phyloP scores from a whole-genome alignment of 1,140 invertebrate genomes.

The Paralvinella palmiformis region DNA sequence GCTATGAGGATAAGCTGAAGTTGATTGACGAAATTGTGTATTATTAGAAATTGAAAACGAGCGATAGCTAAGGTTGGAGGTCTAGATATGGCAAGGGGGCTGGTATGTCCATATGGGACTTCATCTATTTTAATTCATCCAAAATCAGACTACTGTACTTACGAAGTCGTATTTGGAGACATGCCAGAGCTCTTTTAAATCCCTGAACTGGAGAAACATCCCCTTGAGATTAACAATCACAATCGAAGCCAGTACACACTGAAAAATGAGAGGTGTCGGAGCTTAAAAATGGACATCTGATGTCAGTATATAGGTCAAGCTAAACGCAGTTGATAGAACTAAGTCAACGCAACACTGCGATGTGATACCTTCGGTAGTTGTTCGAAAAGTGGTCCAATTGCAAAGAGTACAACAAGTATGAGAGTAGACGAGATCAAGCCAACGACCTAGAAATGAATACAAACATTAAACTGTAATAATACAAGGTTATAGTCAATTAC shows the following conservation, averaged over 20 bases:
- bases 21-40: too few relatives aligned
- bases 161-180: conserved; percentile 75
- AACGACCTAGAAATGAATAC: conserved; percentile 52
- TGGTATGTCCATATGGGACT: too few relatives aligned
- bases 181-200: conserved; percentile 67
- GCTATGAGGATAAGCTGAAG: too few relatives aligned
- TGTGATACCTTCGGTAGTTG: conserved; percentile 50
- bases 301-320: not conserved
- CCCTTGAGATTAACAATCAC: conserved; percentile 86
- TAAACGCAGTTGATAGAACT: conserved; percentile 27
- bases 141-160: conserved; percentile 31
- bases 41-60: too few relatives aligned
- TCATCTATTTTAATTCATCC: too few relatives aligned
- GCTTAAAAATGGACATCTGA: not conserved
- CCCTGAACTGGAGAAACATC: conserved; percentile 75
- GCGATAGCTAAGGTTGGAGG: too few relatives aligned
- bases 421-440: conserved; percentile 52
- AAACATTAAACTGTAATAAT: too few relatives aligned
- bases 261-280: conserved; percentile 28
- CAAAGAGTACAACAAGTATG: conserved; percentile 53
- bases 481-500: too few relatives aligned
- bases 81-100: too few relatives aligned
- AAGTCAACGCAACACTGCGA: too few relatives aligned
- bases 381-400: conserved; percentile 50
- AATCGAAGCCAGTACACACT: conserved; percentile 79